Evolutionary conservation across 1,140 invertebrate species (phyloP).

Genomic region (Nephotettix cincticeps): DNA sequence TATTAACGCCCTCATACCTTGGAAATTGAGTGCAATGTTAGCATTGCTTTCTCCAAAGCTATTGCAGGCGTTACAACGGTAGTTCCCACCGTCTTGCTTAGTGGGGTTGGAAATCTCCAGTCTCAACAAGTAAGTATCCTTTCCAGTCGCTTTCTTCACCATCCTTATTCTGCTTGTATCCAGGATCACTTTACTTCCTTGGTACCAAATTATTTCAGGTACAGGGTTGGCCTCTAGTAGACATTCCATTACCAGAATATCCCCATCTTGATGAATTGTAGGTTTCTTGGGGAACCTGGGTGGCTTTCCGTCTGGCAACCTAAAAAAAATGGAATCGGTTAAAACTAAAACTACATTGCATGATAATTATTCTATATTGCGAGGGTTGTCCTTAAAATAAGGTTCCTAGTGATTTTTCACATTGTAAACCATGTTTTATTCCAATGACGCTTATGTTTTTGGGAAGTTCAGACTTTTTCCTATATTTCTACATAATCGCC

Average conservation of each 20-base stretch:
- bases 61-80: slow-evolving; percentile 98
- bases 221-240: slow-evolving; percentile 91
- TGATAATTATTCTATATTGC: no score
- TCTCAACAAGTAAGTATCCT: slow-evolving; percentile 87
- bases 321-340: no score
- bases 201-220: slow-evolving; percentile 95
- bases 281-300: slow-evolving; percentile 97
- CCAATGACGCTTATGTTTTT: no score
- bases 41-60: slow-evolving; percentile 98
- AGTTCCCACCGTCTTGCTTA: slow-evolving; percentile 94
- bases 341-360: no score
- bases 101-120: slow-evolving; percentile 93
- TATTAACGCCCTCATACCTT: slow-evolving; percentile 65
- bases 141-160: slow-evolving; percentile 78
- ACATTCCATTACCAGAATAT: slow-evolving; percentile 94
- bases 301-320: slow-evolving; percentile 92
- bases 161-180: slow-evolving; percentile 83
- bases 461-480: no score
- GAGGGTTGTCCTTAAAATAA: no score
- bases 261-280: slow-evolving; percentile 92
- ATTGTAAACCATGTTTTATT: no score
- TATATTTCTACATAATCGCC: no score
- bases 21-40: slow-evolving; percentile 99
- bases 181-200: slow-evolving; percentile 77
- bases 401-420: no score